Base-by-base conservation (phyloP, 2,797 vertebrate species). In the Phrynocephalus vlangalii region DNA sequence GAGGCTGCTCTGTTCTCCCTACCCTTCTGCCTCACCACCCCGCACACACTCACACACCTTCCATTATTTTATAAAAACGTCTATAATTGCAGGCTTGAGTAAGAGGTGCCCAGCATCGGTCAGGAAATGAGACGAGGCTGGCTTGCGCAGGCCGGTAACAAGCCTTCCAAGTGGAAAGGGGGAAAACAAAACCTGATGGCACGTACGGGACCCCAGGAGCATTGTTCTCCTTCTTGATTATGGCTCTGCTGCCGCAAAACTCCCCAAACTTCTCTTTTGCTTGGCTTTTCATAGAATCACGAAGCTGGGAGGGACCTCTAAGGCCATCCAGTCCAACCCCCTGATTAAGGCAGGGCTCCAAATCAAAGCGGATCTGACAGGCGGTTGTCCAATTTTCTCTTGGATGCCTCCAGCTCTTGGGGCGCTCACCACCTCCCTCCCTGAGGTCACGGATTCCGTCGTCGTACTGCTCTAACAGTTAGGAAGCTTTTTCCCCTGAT, bases 151-250 rank as follows among this genome's bases (percentile, higher is more conserved):
- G 87, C 84, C 90, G 86, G 88, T 95, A 96, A 96, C 94, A 95
- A 92, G 92, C 88, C 93, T 91, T 91, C 92, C 92, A 94, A 91
- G 93, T 92, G 91, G 87, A 92, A 94, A 94, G 93, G 92, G 85
- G 94, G 94, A 96, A 97, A 96, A 95, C 94, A 96, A 97, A 94
- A 95, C 95, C 94, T 96, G 95, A 95, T 94, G 5, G 52, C 52
- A 13, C 52, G 52, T 56, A 9, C 95, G 91, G 24, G 93, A 95
- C 93, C 93, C 94, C 93, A 91, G 92, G 94, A 94, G 94, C 95
- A 95, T 92, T 86, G 92, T 93, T 94, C 92, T 89, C 87, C 94
- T 94, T 96, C 94, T 94, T 96, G 95, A 95, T 95, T 96, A 94
- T 87, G 91, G 89, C 94, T 95, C 95, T 33, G 26, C 78, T 73